phyloP scores from a whole-genome alignment of 2,113 vertebrate genomes.

The Lampris megalopsis region DNA sequence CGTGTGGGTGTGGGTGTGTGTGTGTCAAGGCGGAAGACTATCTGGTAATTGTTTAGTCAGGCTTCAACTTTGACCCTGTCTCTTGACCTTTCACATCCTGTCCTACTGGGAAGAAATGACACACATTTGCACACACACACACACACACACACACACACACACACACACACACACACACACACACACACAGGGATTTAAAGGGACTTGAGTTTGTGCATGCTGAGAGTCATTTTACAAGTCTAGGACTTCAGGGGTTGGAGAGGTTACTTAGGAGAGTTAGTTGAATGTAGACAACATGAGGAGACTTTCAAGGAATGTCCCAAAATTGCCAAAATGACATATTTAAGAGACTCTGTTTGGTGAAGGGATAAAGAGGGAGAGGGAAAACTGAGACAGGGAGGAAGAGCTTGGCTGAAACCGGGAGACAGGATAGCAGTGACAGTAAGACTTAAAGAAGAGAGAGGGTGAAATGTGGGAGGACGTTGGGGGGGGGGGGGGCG shows the following conservation, averaged over 20 bases:
- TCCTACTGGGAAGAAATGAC: constrained; percentile 60
- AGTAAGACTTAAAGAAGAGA: no score
- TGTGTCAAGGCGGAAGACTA: constrained; percentile 47
- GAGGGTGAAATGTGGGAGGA: no score
- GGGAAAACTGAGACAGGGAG: no score
- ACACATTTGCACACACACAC: constrained; percentile 66
- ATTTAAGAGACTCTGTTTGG: neutral
- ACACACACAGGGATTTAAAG: constrained; percentile 24
- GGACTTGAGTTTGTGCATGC: constrained; percentile 44
- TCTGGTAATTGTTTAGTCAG: constrained; percentile 78
- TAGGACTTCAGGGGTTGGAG: constrained; percentile 19
- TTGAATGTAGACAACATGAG: constrained; percentile 10
- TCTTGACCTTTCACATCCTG: constrained; percentile 79
- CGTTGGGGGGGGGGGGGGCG: no score
- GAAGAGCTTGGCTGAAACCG: no score
- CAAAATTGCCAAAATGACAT: constrained; percentile 7
- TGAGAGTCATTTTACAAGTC: constrained; percentile 46
- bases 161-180: constrained; percentile 36
- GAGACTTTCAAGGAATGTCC: constrained; percentile 31
- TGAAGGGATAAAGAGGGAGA: no score
- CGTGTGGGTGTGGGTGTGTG: constrained; percentile 15
- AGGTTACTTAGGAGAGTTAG: neutral
- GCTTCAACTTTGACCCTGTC: constrained; percentile 73
- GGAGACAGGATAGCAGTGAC: no score
- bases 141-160: constrained; percentile 3